Base-by-base conservation (phyloP, 1,140 invertebrate species). In the Oncopodura yosiiana region DNA sequence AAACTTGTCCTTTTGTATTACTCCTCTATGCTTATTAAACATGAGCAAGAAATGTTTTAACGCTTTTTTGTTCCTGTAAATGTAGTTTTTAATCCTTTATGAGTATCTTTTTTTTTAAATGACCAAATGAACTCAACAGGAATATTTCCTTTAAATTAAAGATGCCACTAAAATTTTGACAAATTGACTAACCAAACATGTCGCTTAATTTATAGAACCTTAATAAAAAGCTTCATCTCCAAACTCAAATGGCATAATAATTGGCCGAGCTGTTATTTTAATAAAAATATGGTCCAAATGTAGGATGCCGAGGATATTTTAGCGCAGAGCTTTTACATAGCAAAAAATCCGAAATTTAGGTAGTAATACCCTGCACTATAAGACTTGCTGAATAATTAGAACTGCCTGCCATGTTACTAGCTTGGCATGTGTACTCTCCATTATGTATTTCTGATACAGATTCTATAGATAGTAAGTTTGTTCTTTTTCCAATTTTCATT, bases 361-460 rank as follows among this genome's bases (percentile, higher is more conserved):
- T 8, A 39, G 24, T 49, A 58, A 30, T 67, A 71, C 70, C 69
- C 61, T 70, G 67, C 21, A 72, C 67, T 45, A 62, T 44, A 14
- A 72, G 72, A 62, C 72, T 66, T 24, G 81, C 76, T 36, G 78
- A 77, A 68, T 77, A 77, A 61, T 73, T 76, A 48, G 75, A 73
- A 49, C 69, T 72, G 54, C 81, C 81, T 24, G 81, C 82, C 38
- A 72, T 69, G 71, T 87, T 87, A 58, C 73, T 76, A 23, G 80
- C 84, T 26, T 77, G 69, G 69, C 85, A 87, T 0, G 48, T 53
- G 34, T 60, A 56, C 16, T 45, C 24, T 32, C 58, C 52, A 32
- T 34, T 46, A 62, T 75, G 73, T 41, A 62, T 62, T 2, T 71
- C 68, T 23, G 60, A 68, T 3, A 71, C 70, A 23, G 69, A 66